Percentiles rank a stretch among this genome's conserved stretches.
These are phyloP conservation scores for Villa cingulata DNA, from an alignment of 2,888 invertebrate species.

Conservation along the genomic window DNA sequence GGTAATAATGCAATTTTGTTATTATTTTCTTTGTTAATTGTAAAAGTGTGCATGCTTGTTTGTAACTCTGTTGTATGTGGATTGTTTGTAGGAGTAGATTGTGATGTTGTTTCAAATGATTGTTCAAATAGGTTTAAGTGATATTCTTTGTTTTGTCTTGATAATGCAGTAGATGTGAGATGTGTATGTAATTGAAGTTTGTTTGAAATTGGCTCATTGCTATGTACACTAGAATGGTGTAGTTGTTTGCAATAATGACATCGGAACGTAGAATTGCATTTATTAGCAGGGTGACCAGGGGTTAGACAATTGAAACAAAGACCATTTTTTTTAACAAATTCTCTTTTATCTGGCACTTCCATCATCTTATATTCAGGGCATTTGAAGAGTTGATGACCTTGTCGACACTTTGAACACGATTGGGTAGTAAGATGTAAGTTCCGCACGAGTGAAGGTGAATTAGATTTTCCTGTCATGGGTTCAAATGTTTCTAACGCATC, in stretches of 20 bases:
- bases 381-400: too few species aligned
- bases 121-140: too few species aligned
- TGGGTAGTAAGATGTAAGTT: not conserved
- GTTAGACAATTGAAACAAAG: slow-evolving; percentile 5
- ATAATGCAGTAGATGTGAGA: too few species aligned
- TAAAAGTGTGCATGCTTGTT: not conserved
- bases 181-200: not conserved
- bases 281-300: too few species aligned
- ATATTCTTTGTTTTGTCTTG: too few species aligned
- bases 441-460: too few species aligned
- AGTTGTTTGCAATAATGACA: not conserved
- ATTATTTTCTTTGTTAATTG: not conserved
- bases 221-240: not conserved
- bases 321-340: not conserved
- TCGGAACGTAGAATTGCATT: not conserved
- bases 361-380: too few species aligned
- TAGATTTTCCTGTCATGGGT: not conserved
- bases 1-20: not conserved
- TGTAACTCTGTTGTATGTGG: too few species aligned
- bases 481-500: not conserved
- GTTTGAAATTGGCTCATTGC: not conserved
- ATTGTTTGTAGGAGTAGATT: not conserved
- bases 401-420: not conserved
- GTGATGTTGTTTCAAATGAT: not conserved
- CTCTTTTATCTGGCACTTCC: not conserved